A percentile compares a stretch with the other conserved stretches of the same genome.
phyloP scores from a whole-genome alignment of 2,113 vertebrate genomes.

The Vanacampus margaritifer region DNA sequence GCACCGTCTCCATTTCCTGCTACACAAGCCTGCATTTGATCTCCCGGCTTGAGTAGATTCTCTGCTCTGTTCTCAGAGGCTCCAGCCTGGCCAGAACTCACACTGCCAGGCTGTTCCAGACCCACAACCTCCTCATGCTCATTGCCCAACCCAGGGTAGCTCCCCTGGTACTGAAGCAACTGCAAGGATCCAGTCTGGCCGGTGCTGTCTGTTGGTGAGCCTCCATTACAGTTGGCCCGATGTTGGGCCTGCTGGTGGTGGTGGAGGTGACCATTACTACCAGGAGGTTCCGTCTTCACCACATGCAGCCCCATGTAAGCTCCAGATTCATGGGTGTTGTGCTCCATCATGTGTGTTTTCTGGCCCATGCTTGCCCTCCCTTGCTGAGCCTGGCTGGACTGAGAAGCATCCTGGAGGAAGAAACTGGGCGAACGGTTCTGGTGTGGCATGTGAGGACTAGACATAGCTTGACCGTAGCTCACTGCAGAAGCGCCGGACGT shows the following conservation, averaged over 20 bases:
- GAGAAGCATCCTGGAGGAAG: slow-evolving; percentile 93
- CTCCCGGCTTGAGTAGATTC: slow-evolving; percentile 85
- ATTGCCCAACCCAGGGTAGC: slow-evolving; percentile 81
- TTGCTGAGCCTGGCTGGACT: slow-evolving; percentile 70
- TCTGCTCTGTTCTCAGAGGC: slow-evolving; percentile 75
- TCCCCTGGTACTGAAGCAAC: slow-evolving; percentile 94
- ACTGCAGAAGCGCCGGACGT: slow-evolving; percentile 65
- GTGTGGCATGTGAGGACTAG: slow-evolving; percentile 87
- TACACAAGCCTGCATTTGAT: slow-evolving; percentile 85
- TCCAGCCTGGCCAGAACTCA: slow-evolving; percentile 62
- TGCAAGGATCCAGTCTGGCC: slow-evolving; percentile 85
- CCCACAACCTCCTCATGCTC: slow-evolving; percentile 79
- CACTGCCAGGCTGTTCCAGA: slow-evolving; percentile 63
- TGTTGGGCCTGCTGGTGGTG: slow-evolving; percentile 78
- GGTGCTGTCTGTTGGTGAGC: slow-evolving; percentile 78
- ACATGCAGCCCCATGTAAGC: slow-evolving; percentile 74
- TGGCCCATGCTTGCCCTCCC: slow-evolving; percentile 63
- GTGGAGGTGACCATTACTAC: slow-evolving; percentile 68
- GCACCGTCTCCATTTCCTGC: slow-evolving; percentile 74
- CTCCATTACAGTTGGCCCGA: slow-evolving; percentile 85
- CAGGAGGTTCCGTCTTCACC: slow-evolving; percentile 89
- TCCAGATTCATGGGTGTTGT: slow-evolving; percentile 73
- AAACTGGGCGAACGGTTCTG: slow-evolving; percentile 95
- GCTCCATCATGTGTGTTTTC: slow-evolving; percentile 76
- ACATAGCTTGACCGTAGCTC: slow-evolving; percentile 84